Evolutionary conservation across 2,888 invertebrate genomes (phyloP).

Genomic region (Zygothrica quintamaculata): DNA sequence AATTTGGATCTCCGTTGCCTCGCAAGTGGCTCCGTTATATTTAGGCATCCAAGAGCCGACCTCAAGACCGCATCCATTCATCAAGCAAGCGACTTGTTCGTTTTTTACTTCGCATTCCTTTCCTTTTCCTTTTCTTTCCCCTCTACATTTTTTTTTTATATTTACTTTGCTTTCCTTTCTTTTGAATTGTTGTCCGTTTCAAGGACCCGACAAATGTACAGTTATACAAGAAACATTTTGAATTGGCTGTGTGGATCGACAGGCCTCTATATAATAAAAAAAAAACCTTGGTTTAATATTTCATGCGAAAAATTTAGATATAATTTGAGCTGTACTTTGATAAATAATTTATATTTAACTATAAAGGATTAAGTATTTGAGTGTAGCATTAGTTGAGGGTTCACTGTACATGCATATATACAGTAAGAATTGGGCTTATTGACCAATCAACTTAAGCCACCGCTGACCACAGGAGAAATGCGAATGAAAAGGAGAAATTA

Average conservation of each 20-base stretch:
- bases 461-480: too few species aligned
- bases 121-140: not conserved
- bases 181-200: conserved; percentile 25
- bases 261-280: not conserved
- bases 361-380: too few species aligned
- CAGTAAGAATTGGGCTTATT: too few species aligned
- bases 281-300: not conserved
- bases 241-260: conserved; percentile 7
- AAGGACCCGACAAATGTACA: conserved; percentile 50
- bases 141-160: not conserved
- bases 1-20: conserved; percentile 41
- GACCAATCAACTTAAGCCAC: too few species aligned
- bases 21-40: conserved; percentile 44
- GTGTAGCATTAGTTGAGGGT: too few species aligned
- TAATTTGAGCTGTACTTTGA: too few species aligned
- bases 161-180: conserved; percentile 5
- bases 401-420: too few species aligned
- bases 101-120: not conserved
- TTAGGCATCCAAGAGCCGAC: conserved; percentile 26
- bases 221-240: conserved; percentile 34
- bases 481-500: too few species aligned
- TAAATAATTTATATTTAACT: too few species aligned
- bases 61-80: conserved; percentile 41
- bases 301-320: not conserved
- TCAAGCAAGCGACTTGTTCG: conserved; percentile 29